These are phyloP conservation scores for Sinella curviseta DNA, from an alignment of 1,140 invertebrate genomes.

Conservation along the genomic window DNA sequence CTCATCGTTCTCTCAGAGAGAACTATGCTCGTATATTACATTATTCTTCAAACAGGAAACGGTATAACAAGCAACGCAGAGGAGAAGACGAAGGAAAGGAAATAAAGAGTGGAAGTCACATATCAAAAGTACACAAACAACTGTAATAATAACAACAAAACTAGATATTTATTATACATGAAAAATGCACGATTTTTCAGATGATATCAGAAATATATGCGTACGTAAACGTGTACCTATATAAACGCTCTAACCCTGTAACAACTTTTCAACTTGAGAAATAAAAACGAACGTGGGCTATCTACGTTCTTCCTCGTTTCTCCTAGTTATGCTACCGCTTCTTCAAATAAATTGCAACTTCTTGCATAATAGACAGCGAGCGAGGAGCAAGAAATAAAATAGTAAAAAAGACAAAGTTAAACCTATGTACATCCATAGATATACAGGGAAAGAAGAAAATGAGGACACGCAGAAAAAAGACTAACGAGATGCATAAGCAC, in stretches of 20 bases:
- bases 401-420: too few species aligned
- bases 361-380: constrained; percentile 5
- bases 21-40: background rate
- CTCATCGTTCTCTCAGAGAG: background rate
- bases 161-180: background rate
- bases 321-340: background rate
- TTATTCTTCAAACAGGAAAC: background rate
- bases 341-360: constrained; percentile 1
- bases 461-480: background rate
- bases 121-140: constrained; percentile 14
- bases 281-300: constrained; percentile 15
- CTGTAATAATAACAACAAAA: background rate
- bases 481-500: constrained; percentile 1
- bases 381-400: background rate
- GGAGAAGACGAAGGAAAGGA: background rate
- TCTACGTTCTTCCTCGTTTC: background rate
- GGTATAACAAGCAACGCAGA: background rate
- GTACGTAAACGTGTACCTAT: too few species aligned
- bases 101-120: background rate
- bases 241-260: too few species aligned
- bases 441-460: background rate
- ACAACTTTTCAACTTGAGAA: too few species aligned
- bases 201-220: too few species aligned
- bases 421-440: background rate
- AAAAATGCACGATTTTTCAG: background rate